A percentile compares a stretch with the other conserved stretches of the same genome.
These are phyloP conservation scores for Allobates femoralis DNA, from an alignment of 2,797 vertebrate species.

Conservation along the genomic window DNA sequence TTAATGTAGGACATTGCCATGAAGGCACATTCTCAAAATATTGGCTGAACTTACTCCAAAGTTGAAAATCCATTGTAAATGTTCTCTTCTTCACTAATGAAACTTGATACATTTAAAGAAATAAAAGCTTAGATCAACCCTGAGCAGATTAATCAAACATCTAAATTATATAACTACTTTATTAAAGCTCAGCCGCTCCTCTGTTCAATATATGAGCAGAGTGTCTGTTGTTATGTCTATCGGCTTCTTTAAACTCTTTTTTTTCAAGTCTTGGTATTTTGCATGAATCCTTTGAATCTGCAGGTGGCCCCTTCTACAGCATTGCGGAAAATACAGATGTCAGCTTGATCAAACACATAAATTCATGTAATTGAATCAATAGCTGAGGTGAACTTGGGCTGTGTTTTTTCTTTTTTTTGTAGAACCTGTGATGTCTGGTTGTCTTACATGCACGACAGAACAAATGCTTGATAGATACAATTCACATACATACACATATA, in stretches of 20 bases:
- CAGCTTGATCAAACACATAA: constrained; percentile 60
- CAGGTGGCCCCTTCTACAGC: constrained; percentile 51
- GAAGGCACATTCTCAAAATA: not conserved
- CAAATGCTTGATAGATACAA: constrained; percentile 2
- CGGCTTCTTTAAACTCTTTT: constrained; percentile 1
- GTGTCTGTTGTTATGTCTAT: constrained; percentile 2
- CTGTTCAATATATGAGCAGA: not conserved
- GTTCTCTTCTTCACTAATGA: not conserved
- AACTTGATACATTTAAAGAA: not conserved
- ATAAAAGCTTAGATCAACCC: not conserved
- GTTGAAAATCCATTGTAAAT: not conserved
- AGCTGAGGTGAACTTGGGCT: constrained; percentile 23
- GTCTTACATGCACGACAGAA: not conserved
- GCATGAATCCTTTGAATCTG: constrained; percentile 59
- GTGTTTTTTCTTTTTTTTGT: constrained; percentile 35
- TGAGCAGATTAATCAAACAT: not conserved
- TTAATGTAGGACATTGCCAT: not conserved
- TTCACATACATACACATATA: not conserved
- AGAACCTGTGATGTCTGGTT: constrained; percentile 31
- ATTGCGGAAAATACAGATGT: constrained; percentile 55
- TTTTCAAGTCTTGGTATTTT: constrained; percentile 33
- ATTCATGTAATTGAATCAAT: constrained; percentile 61
- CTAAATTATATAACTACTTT: not conserved
- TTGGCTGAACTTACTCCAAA: not conserved
- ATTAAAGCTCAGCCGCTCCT: not conserved